phyloP scores from a whole-genome alignment of 2,888 invertebrate genomes.

The Volucella bombylans region DNA sequence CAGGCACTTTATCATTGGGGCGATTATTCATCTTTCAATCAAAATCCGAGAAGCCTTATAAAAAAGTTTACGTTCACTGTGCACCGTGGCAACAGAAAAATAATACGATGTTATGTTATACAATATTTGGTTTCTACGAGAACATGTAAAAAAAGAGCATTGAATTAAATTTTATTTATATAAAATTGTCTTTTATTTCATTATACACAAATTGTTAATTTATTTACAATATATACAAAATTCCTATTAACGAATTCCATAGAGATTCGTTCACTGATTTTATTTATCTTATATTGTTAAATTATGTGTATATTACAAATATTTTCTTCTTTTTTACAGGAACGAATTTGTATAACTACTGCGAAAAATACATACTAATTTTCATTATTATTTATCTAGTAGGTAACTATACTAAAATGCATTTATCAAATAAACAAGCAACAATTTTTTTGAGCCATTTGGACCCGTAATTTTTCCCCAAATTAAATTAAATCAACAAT shows the following conservation, averaged over 20 bases:
- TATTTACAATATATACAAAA: slow-evolving; percentile 68
- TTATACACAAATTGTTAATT: slow-evolving; percentile 56
- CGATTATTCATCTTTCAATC: too few species aligned
- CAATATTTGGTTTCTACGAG: too few species aligned
- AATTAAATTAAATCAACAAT: too few species aligned
- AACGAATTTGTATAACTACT: slow-evolving; percentile 59
- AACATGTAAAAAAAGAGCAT: neutral
- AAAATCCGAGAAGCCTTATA: too few species aligned
- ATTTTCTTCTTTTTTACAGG: slow-evolving; percentile 48
- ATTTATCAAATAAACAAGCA: neutral
- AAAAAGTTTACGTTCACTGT: too few species aligned
- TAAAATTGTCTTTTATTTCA: slow-evolving; percentile 69
- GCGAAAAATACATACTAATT: slow-evolving; percentile 22
- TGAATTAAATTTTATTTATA: slow-evolving; percentile 54
- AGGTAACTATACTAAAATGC: neutral
- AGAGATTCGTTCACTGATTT: slow-evolving; percentile 8
- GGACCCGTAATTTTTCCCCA: too few species aligned
- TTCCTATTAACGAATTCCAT: slow-evolving; percentile 30
- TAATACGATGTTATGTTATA: too few species aligned
- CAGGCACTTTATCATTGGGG: too few species aligned
- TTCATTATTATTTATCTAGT: neutral
- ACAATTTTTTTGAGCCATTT: neutral
- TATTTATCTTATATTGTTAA: slow-evolving; percentile 18
- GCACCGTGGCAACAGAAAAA: too few species aligned
- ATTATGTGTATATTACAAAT: slow-evolving; percentile 21